Evolutionary conservation across 2,888 invertebrate species (phyloP).

Genomic region (Aphodius granarius): DNA sequence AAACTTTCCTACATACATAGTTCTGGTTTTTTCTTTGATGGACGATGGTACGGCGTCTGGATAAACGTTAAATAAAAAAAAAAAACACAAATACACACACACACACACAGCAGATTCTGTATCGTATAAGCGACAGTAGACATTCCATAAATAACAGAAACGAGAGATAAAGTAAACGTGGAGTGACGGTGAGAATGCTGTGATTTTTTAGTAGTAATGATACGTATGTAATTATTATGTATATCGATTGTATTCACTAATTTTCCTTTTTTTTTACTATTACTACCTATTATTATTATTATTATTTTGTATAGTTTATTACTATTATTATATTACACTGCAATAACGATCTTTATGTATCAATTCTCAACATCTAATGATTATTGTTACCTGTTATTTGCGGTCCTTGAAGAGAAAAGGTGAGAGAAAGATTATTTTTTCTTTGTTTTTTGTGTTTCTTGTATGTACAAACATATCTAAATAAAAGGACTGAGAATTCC

Average conservation of each 20-base stretch:
- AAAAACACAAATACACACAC: conserved; percentile 8
- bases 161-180: conserved; percentile 26
- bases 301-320: conserved; percentile 1
- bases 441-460: conserved; percentile 39
- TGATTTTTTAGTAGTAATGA: conserved; percentile 42
- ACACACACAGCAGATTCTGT: conserved; percentile 35
- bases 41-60: conserved; percentile 1
- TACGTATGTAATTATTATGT: conserved; percentile 25
- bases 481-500: conserved; percentile 49
- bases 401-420: conserved; percentile 26
- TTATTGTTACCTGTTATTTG: conserved; percentile 38
- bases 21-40: conserved; percentile 11
- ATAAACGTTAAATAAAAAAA: conserved; percentile 20
- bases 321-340: conserved; percentile 28
- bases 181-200: conserved; percentile 48
- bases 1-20: conserved; percentile 26
- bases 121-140: conserved; percentile 28
- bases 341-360: conserved; percentile 27
- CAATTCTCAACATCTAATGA: conserved; percentile 17
- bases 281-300: not conserved
- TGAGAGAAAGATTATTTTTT: conserved; percentile 25
- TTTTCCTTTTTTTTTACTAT: conserved; percentile 12
- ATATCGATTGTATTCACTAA: conserved; percentile 16
- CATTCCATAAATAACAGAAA: conserved; percentile 28
- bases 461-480: conserved; percentile 52